A percentile compares a stretch with the other conserved stretches of the same genome.
Evolutionary conservation across 2,113 vertebrate species (phyloP).

Genomic region (Erythrocercus mccallii): DNA sequence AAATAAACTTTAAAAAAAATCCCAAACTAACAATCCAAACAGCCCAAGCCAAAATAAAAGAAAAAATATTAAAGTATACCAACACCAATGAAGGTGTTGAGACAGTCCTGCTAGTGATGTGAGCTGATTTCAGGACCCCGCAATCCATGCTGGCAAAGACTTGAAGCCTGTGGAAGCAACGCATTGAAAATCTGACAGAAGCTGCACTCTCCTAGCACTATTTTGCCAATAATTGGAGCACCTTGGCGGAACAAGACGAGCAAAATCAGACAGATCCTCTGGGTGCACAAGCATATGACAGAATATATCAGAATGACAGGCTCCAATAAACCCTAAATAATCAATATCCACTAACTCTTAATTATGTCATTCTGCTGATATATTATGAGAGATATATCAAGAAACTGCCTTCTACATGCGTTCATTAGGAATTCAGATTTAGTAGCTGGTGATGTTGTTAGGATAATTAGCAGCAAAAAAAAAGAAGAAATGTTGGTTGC

Average conservation of each 20-base stretch:
- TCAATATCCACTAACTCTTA: constrained; percentile 62
- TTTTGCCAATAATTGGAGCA: not conserved
- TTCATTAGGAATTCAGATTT: constrained; percentile 84
- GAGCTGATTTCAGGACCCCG: not conserved
- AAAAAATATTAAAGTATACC: not conserved
- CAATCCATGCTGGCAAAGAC: not conserved
- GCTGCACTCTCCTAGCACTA: not conserved
- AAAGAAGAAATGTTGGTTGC: constrained; percentile 81
- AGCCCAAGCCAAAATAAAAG: not conserved
- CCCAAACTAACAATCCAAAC: not conserved
- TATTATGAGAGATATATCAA: constrained; percentile 59
- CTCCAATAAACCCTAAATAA: constrained; percentile 60
- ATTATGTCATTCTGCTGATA: constrained; percentile 55
- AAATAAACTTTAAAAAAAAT: not conserved
- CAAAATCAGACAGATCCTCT: not conserved
- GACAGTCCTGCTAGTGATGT: not conserved
- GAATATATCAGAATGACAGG: constrained; percentile 3
- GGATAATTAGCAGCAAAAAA: constrained; percentile 75
- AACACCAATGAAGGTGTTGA: not conserved
- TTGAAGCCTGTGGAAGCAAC: not conserved
- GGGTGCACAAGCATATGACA: not conserved
- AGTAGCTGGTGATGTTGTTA: constrained; percentile 79
- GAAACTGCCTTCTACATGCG: constrained; percentile 65
- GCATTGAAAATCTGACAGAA: not conserved
- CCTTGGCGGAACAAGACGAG: not conserved